A percentile compares a stretch with the other conserved stretches of the same genome.
phyloP scores from a whole-genome alignment of 2,888 invertebrate genomes.

The Pterostichus niger region DNA sequence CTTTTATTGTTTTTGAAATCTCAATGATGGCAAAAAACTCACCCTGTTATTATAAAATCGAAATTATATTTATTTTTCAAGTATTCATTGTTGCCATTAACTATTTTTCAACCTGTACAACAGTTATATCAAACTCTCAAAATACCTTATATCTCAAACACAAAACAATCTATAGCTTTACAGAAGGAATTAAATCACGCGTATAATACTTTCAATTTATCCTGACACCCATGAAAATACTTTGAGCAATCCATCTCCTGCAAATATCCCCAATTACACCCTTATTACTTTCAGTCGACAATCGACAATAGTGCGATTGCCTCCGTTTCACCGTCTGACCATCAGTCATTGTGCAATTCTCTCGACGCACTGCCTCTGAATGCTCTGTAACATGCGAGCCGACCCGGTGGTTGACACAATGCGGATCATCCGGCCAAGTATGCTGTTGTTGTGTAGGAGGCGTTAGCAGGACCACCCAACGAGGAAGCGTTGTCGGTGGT shows the following conservation, averaged over 20 bases:
- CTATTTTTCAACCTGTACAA: background rate
- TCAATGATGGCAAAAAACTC: too few relatives aligned
- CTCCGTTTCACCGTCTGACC: slow-evolving; percentile 34
- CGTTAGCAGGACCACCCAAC: slow-evolving; percentile 24
- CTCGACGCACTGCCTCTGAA: background rate
- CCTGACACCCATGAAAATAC: slow-evolving; percentile 20
- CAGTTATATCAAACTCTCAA: background rate
- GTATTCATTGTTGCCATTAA: background rate
- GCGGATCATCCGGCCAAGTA: slow-evolving; percentile 27
- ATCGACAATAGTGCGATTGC: background rate
- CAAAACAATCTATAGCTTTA: too few relatives aligned
- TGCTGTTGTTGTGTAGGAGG: slow-evolving; percentile 6
- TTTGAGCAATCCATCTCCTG: background rate
- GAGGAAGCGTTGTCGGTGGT: slow-evolving; percentile 34
- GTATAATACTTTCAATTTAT: slow-evolving; percentile 23
- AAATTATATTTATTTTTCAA: too few relatives aligned
- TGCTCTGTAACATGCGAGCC: background rate
- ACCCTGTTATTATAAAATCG: background rate
- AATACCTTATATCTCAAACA: too few relatives aligned
- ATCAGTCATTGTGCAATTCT: slow-evolving; percentile 31
- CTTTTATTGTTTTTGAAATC: too few relatives aligned
- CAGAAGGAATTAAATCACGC: slow-evolving; percentile 11
- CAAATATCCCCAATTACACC: background rate
- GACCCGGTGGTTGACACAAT: slow-evolving; percentile 9
- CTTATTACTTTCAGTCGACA: background rate